A percentile compares a stretch with the other conserved stretches of the same genome.
These are phyloP conservation scores for Mantis religiosa DNA, from an alignment of 2,888 invertebrate genomes.

Conservation along the genomic window DNA sequence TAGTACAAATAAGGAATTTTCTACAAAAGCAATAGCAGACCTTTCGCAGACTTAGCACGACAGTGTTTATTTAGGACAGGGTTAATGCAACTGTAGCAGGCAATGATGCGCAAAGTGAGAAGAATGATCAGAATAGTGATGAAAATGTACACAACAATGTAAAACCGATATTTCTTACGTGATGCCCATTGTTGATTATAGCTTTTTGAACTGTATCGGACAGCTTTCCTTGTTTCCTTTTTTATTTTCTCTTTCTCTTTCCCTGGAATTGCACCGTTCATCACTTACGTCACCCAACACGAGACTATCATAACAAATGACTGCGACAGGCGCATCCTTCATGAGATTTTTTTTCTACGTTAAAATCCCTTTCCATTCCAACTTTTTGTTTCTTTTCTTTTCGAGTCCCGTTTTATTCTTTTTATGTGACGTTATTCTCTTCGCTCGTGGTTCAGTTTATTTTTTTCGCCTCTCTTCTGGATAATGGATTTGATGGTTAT, in stretches of 20 bases:
- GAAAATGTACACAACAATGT: not conserved
- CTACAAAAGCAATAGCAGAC: too few species aligned
- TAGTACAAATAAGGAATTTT: too few species aligned
- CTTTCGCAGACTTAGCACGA: too few species aligned
- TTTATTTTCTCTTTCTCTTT: not conserved
- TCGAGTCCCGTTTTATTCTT: not conserved
- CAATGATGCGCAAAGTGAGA: too few species aligned
- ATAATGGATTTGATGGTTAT: not conserved
- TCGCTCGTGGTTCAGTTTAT: not conserved
- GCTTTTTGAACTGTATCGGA: not conserved
- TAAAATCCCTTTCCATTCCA: not conserved
- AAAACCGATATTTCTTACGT: not conserved
- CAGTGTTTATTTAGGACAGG: too few species aligned
- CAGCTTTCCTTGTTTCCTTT: not conserved
- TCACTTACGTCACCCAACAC: slow-evolving; percentile 18
- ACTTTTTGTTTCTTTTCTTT: not conserved
- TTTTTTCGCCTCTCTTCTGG: not conserved
- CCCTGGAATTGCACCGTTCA: not conserved
- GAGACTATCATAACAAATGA: slow-evolving; percentile 25
- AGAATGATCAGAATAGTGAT: not conserved
- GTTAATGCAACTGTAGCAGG: too few species aligned
- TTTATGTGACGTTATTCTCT: not conserved
- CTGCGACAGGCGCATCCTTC: slow-evolving; percentile 1
- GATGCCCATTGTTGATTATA: not conserved
- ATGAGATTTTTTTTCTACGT: not conserved